These are phyloP conservation scores for Paramisgurnus dabryanus DNA, from an alignment of 2,113 vertebrate genomes.

Conservation along the genomic window DNA sequence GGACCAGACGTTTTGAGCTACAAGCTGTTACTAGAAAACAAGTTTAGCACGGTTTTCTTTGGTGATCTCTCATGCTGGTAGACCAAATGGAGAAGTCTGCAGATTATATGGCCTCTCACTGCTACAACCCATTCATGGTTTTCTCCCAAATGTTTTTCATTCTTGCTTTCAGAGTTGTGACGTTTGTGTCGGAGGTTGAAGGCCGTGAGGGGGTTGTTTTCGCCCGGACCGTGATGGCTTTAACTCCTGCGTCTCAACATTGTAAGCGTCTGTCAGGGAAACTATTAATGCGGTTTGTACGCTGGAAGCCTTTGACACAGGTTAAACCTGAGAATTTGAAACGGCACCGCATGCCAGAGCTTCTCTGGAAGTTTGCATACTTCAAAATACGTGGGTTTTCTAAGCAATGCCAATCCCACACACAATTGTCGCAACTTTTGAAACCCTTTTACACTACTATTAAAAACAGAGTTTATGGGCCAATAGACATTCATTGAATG, in stretches of 20 bases:
- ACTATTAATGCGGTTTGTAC: conserved; percentile 47
- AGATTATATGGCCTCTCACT: conserved; percentile 30
- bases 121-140: conserved; percentile 41
- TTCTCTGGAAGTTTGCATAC: conserved; percentile 5
- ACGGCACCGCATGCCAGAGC: conserved; percentile 9
- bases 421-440: too few species aligned
- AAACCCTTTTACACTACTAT: too few species aligned
- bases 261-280: conserved; percentile 50
- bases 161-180: conserved; percentile 35
- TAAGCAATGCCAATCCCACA: background rate
- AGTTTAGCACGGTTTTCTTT: conserved; percentile 9
- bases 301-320: conserved; percentile 36
- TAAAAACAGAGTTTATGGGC: too few species aligned
- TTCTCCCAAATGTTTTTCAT: conserved; percentile 50
- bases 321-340: conserved; percentile 18
- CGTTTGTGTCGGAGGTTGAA: conserved; percentile 51
- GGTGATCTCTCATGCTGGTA: conserved; percentile 12
- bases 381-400: conserved; percentile 17
- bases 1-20: background rate
- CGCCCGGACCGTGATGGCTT: conserved; percentile 48
- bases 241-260: conserved; percentile 52
- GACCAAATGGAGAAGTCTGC: conserved; percentile 29
- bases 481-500: background rate
- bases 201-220: conserved; percentile 31
- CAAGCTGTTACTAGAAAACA: background rate